Conservation (phyloP, 1,140 invertebrate genomes). For the Tenebrio molitor region DNA sequence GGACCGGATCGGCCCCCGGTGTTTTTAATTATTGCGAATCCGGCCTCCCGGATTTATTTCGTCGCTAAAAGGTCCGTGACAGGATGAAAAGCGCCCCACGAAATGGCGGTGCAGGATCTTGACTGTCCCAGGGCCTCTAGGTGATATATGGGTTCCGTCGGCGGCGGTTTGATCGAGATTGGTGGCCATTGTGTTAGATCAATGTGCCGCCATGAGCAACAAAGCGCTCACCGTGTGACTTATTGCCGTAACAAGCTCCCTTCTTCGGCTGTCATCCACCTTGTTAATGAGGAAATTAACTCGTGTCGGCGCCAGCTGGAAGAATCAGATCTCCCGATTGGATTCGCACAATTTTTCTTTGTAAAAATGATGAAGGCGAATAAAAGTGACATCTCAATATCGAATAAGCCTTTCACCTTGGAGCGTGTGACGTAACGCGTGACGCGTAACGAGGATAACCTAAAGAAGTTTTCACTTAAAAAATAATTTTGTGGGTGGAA, state of each 20-base stretch:
- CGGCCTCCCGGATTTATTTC: conserved; percentile 14
- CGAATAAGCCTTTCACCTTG: no score
- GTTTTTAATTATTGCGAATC: neutral
- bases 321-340: no score
- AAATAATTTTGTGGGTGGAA: no score
- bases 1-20: no score
- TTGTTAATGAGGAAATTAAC: conserved; percentile 22
- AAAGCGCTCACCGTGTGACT: conserved; percentile 43
- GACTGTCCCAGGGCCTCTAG: conserved; percentile 2
- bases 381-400: no score
- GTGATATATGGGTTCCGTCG: conserved; percentile 37
- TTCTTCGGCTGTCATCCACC: conserved; percentile 20
- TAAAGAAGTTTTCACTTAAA: no score
- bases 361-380: no score
- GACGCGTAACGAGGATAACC: no score
- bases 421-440: no score
- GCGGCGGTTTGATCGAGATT: conserved; percentile 37
- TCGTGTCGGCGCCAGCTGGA: no score
- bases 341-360: no score
- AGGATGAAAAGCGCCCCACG: conserved; percentile 11
- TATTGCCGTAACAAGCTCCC: conserved; percentile 33
- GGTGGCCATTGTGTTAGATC: conserved; percentile 41
- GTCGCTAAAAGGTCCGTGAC: neutral
- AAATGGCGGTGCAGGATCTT: conserved; percentile 10
- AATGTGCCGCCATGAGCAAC: conserved; percentile 37